A percentile compares a stretch with the other conserved stretches of the same genome.
phyloP scores from a whole-genome alignment of 2,113 vertebrate genomes.

The Pterocles orientalis region DNA sequence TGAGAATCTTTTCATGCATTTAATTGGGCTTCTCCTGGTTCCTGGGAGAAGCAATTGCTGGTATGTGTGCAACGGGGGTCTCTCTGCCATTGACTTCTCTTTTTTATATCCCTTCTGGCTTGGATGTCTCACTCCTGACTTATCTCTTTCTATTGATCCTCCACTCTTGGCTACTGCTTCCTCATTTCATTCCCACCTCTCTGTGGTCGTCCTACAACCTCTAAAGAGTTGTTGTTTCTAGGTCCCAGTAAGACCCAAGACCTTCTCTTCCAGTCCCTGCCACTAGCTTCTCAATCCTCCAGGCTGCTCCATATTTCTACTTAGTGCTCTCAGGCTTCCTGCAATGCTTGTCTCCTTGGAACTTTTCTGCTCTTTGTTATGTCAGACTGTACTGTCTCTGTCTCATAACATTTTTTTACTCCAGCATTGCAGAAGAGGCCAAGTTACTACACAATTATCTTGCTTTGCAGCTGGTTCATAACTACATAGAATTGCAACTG shows the following conservation, averaged over 20 bases:
- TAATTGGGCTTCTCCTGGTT: neutral
- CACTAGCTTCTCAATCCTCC: neutral
- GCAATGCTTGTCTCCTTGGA: neutral
- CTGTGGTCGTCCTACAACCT: rapidly evolving
- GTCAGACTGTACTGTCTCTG: neutral
- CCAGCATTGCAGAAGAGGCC: neutral
- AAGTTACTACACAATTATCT: neutral
- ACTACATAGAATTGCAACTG: neutral
- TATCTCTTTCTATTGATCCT: neutral
- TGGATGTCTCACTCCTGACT: neutral
- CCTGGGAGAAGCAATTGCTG: neutral
- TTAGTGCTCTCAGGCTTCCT: neutral
- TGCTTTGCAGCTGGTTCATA: neutral
- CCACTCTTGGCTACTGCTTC: neutral
- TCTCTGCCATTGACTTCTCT: neutral
- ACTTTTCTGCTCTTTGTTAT: neutral
- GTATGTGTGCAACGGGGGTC: neutral
- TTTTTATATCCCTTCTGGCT: neutral
- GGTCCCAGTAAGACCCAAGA: neutral
- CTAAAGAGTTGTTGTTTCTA: neutral
- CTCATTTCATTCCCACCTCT: neutral
- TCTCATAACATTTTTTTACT: neutral
- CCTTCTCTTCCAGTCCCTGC: neutral
- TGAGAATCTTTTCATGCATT: neutral
- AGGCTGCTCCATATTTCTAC: neutral